Base-by-base conservation (phyloP, 2,888 invertebrate genomes). In the Dastarcus helophoroides region DNA sequence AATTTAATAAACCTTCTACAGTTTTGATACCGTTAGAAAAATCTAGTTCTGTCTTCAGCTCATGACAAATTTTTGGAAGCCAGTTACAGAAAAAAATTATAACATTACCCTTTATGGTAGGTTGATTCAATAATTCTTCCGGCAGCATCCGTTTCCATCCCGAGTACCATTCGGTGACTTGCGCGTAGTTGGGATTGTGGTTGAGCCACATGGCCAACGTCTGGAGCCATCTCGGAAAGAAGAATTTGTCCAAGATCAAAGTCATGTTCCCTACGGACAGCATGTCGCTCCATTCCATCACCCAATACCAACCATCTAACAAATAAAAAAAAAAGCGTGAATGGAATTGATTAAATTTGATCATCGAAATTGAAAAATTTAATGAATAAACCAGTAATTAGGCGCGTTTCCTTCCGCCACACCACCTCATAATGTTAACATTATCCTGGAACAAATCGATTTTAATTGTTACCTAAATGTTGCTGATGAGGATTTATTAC, bases 191-290 rank as follows among this genome's bases (percentile, higher is more conserved):
- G 0, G 91, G 91, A 45, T 78, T 73, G 44, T 88, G 82, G 63
- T 85, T 88, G 25, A 98, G 70, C 97, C 97, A 98, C 30, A 84
- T 65, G 0, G 82, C 80, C 17, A 86, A 63, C 11, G 82, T 79
- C 48, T 81, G 81, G 41, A 89, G 68, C 90, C 90, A 91, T 50
- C 88, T 81, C 0, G 95, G 94, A 53, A 98, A 88, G 66, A 98
- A 88, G 48, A 76, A 76, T 43, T 88, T 84, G 46, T 86, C 81
- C 4, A 98, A 69, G 4, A 97, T 58, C 14, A 77, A 73, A 0
- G 80, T 83, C 67, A 95, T 75, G 9, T 77, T 73, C 0, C 77
- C 70, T 0, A 76, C 60, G 1, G 90, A 84, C 24, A 94, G 64
- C 51, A 97, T 63, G 41, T 88, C 88, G 40, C 75, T 66, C 98